Base-by-base conservation (phyloP, 2,113 vertebrate species). In the Brachypteracias leptosomus region DNA sequence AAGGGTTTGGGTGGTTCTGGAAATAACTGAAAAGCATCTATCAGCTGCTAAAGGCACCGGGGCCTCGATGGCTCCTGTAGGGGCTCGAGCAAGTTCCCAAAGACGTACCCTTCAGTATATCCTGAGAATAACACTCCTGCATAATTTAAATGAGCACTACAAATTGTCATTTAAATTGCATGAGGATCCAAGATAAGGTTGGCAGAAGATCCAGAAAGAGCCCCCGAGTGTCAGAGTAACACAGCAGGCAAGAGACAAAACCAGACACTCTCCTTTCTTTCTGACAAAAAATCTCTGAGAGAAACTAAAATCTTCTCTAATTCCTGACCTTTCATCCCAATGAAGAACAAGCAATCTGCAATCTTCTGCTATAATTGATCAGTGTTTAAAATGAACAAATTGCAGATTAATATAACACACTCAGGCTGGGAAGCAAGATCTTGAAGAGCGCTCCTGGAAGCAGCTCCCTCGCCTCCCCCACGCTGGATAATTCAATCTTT, bases 401-500 rank as follows among this genome's bases (percentile, higher is more conserved):
- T 83, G 58, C 38, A 93, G 87, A 79, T 84, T 90, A 90, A 96
- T 91, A 88, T 35, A 93, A 96, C 85, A 96, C 40, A 89, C 88
- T 87, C 33, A 11, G 74, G 70, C 67, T 51, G 88, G 85, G 73
- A 94, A 93, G 90, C 83, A 81, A 87, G 82, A 93, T 96, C 81
- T 90, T 10, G 0, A 90, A 86, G 71, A 93, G 46, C 62, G 61
- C 70, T 72, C 92, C 88, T 93, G 1, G 8, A 94, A 96, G 95
- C 91, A 88, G 85, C 95, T 88, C 87, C 82, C 85, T 88, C 35
- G 79, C 93, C 93, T 96, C 93, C 91, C 85, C 92, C 78, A 89
- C 96, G 92, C 90, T 93, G 92, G 97, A 97, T 97, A 97, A 98
- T 98, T 98, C 97, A 97, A 98, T 98, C 98, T 98, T 98, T 98